Evolutionary conservation across 1,140 invertebrate genomes (phyloP), one percentile per base, ranked within the genome.

Genomic region (Drosophila elegans): DNA sequence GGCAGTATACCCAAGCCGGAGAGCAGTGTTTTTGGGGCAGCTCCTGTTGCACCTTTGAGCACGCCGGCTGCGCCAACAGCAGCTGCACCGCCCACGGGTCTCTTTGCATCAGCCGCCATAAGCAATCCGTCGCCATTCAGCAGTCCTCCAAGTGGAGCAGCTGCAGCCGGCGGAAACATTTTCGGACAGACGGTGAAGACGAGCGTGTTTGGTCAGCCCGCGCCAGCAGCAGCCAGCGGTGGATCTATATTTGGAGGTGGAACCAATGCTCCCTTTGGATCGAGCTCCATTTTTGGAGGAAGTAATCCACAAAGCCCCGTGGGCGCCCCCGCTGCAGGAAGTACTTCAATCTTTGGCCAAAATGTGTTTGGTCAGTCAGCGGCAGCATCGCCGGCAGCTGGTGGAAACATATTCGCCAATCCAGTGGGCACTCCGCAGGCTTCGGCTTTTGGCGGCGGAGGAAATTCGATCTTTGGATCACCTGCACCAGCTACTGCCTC

Each of bases 231-330:
- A 0, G 6, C 41, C 1, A 34, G 32, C 21, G 56, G 56, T n/a
- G 69, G 75, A 10, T 92, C 91, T 9, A 92, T 92, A 34, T 92
- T 92, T 61, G 91, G 86, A n/a, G 79, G 80, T 10, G 52, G 61
- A 3, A 46, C 54, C 27, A 61, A 29, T 3, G 55, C 78, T 0
- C 44, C 78, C 1, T 90, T 90, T 39, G 80, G 81, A 34, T 71
- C 79, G 0, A 34, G 41, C 12, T 91, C 90, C 0, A 83, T 90
- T 46, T 91, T 91, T 42, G 84, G 90, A 0, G 74, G 79, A 13
- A 45, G 45, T 34, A 75, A 46, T 48, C 27, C 71, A 1, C 73
- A 80, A 11, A 80, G 75, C 34, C 62, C 57, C 5, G 45, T 34
- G 3, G 54, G 45, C 4, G 55, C 67, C 0, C 49, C 88, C 0